Conservation (phyloP, 2,888 invertebrate genomes). For the Gymnosoma rotundatum region DNA sequence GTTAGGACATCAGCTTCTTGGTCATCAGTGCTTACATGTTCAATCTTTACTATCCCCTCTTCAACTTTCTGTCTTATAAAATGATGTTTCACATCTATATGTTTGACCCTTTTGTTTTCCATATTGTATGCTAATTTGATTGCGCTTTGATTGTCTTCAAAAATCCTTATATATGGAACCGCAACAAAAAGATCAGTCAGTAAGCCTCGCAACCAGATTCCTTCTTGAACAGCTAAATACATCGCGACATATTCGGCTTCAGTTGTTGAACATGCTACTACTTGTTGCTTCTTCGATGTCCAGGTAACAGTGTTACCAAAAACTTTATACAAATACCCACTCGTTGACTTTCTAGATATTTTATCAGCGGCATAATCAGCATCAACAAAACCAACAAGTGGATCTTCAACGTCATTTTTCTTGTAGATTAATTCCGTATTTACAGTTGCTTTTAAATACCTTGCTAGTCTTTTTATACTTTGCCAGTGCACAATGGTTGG, state of each 20-base stretch:
- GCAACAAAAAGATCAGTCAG: conserved; percentile 10
- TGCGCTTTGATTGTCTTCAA: conserved; percentile 57
- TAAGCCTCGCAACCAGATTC: not conserved
- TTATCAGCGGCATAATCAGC: conserved; percentile 24
- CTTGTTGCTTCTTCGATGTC: conserved; percentile 58
- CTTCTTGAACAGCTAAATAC: conserved; percentile 5
- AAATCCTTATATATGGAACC: conserved; percentile 10
- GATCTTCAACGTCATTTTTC: not conserved
- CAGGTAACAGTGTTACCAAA: conserved; percentile 48
- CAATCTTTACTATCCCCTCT: not conserved
- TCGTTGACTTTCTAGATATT: conserved; percentile 41
- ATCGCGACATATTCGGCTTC: conserved; percentile 9
- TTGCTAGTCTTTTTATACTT: too few species aligned
- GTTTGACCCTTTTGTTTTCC: conserved; percentile 17
- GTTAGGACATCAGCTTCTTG: conserved; percentile 27
- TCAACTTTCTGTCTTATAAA: conserved; percentile 3
- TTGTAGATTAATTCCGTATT: conserved; percentile 16
- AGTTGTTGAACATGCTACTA: not conserved
- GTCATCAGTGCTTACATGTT: not conserved
- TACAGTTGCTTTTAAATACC: conserved; percentile 35
- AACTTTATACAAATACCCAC: conserved; percentile 56
- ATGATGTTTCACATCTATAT: conserved; percentile 15
- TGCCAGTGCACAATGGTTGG: conserved; percentile 44
- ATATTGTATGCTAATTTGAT: conserved; percentile 20
- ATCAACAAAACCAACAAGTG: conserved; percentile 23